Evolutionary conservation across 1,140 invertebrate species (phyloP).

Genomic region (Hirudo medicinalis): DNA sequence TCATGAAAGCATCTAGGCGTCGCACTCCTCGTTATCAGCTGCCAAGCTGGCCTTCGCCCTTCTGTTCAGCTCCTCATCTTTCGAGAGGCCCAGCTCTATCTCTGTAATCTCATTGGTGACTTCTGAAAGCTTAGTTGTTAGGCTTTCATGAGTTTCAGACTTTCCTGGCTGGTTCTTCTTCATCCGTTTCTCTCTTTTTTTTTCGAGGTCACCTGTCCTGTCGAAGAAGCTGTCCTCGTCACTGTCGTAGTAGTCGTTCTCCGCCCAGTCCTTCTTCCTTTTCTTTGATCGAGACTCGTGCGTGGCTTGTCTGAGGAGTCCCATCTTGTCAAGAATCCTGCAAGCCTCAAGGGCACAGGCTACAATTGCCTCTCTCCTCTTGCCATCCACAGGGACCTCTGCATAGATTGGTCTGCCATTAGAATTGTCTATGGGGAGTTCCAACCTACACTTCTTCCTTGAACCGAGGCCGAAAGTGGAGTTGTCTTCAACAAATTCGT

Average conservation of each 20-base stretch:
- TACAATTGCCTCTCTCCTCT: constrained; percentile 83
- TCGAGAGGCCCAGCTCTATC: constrained; percentile 49
- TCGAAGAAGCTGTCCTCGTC: constrained; percentile 93
- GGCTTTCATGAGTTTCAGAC: constrained; percentile 26
- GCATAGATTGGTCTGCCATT: constrained; percentile 60
- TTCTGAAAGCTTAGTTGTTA: constrained; percentile 56
- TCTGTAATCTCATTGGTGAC: constrained; percentile 48
- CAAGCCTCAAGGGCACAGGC: constrained; percentile 90
- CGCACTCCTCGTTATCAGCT: constrained; percentile 30
- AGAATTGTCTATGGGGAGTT: constrained; percentile 64
- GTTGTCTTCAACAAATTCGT: constrained; percentile 25
- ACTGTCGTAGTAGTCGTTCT: constrained; percentile 86
- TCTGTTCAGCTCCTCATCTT: constrained; percentile 34
- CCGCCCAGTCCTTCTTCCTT: constrained; percentile 48
- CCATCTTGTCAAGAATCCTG: constrained; percentile 68
- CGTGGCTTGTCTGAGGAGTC: constrained; percentile 60
- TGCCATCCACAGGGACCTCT: constrained; percentile 71
- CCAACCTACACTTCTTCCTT: constrained; percentile 34
- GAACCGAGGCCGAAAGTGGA: constrained; percentile 31
- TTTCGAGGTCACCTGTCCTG: constrained; percentile 78
- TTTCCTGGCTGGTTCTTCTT: not conserved
- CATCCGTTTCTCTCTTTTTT: constrained; percentile 68
- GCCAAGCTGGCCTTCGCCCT: not conserved
- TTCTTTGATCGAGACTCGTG: constrained; percentile 45
- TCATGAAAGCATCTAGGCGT: constrained; percentile 43